Conservation (phyloP, 2,797 vertebrate genomes). For the Pristis pectinata region DNA sequence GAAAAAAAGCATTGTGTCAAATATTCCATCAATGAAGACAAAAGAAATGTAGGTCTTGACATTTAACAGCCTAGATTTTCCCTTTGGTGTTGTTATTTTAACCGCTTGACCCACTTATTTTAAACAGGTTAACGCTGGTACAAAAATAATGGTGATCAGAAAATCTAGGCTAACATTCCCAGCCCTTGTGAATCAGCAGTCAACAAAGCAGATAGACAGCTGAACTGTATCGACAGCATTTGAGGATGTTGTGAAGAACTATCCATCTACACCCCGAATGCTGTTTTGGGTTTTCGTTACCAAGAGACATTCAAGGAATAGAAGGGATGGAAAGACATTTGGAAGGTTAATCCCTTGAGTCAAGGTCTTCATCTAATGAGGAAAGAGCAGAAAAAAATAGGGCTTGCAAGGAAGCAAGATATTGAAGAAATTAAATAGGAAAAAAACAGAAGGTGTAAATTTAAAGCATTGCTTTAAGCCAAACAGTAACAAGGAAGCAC, state of each 20-base stretch:
- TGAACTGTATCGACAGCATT: neutral
- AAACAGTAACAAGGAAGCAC: neutral
- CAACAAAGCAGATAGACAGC: neutral
- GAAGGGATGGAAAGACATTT: neutral
- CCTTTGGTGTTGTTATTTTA: conserved; percentile 9
- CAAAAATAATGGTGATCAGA: neutral
- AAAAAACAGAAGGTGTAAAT: neutral
- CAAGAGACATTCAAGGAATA: neutral
- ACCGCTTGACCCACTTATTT: conserved; percentile 7
- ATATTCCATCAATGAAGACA: neutral
- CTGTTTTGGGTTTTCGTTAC: neutral
- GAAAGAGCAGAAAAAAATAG: neutral
- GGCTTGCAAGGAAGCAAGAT: neutral
- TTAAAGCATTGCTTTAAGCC: neutral
- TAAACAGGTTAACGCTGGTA: neutral
- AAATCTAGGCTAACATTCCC: neutral
- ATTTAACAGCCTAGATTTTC: conserved; percentile 26
- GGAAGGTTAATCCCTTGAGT: neutral
- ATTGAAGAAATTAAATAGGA: neutral
- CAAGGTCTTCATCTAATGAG: neutral
- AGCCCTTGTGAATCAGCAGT: neutral
- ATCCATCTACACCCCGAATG: neutral
- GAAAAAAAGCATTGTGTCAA: neutral
- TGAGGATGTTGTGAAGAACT: neutral
- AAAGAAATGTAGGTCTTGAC: conserved; percentile 1